Evolutionary conservation across 2,797 vertebrate genomes (phyloP), one percentile per base, ranked within the genome.

Genomic region (Tinamus major): DNA sequence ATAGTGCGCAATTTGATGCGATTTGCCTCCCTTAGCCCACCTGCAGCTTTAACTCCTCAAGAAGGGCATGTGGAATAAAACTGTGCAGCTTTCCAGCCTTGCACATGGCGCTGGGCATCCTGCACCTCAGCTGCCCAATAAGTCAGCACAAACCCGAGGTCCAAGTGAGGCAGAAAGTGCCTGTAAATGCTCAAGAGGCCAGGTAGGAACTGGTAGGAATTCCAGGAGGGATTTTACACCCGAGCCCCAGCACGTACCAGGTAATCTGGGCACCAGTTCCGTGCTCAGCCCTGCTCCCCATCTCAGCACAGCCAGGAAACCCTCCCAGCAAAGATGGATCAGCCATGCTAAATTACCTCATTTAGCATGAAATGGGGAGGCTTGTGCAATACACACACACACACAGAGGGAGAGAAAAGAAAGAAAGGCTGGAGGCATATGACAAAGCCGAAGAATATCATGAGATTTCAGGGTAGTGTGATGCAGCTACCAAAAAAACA

Each of bases 351-450:
- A 94, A 90, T 74, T 64, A 86, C 74, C 74, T 74, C 75, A 56
- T 68, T 94, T 92, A 82, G 71, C 92, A 94, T 91, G 56, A 94
- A 84, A 93, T 95, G 59, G 14, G 72, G 69, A 91, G 79, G 58
- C 86, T 33, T 93, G 31, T 4, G 63, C 72, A 63, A 62, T 74
- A 92, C 72, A 85, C 37, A 53, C 26, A 53, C 13, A 18, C 44
- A 46, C 44, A 46, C 46, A 21, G 11, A 26, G 13, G 26, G 7
- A 49, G 7, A 26, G 10, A 49, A 49, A 49, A 7, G 10, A 26
- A 11, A 8, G 14, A 92, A 69, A 80, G 79, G 41, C 79, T 83
- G 53, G 68, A 31, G 35, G 39, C 49, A 75, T 49, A 42, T 33
- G 49, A 69, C 85, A 87, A 55, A 33, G 58, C 76, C 92, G 39